Evolutionary conservation across 1,140 invertebrate species (phyloP).

Genomic region (Lepidurus couesii): DNA sequence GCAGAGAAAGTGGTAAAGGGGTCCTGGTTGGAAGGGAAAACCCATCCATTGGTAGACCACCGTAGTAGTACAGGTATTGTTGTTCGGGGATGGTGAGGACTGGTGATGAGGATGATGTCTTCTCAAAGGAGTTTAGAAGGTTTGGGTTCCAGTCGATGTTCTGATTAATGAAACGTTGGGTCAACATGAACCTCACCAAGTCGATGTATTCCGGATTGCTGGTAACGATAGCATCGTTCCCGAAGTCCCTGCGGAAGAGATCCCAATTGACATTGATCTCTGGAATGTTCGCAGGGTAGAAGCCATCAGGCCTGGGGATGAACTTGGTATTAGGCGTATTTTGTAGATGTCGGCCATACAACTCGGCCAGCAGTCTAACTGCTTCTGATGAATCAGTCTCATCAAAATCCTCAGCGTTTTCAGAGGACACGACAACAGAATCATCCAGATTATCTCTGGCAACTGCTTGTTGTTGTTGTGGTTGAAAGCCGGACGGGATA

Average conservation of each 20-base stretch:
- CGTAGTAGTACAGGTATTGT: not conserved
- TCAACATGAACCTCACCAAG: conserved; percentile 27
- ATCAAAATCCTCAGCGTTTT: not conserved
- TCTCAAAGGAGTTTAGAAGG: not conserved
- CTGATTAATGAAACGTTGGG: conserved; percentile 13
- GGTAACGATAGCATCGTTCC: conserved; percentile 28
- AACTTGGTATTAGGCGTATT: not conserved
- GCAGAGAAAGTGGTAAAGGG: conserved; percentile 27
- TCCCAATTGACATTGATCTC: conserved; percentile 21
- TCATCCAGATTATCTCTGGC: not conserved
- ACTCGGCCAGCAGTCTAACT: conserved; percentile 27
- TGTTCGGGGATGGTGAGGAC: not conserved
- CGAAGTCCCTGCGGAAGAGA: conserved; percentile 27
- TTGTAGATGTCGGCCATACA: conserved; percentile 29
- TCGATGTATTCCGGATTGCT: conserved; percentile 33
- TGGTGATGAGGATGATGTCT: not conserved
- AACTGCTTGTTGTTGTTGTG: not conserved
- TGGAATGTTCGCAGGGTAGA: conserved; percentile 28
- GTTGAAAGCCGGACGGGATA: not conserved
- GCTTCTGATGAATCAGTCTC: conserved; percentile 7
- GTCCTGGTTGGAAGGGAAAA: not conserved
- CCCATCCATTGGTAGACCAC: not conserved
- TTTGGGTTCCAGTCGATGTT: not conserved
- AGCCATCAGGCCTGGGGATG: conserved; percentile 28
- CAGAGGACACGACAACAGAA: not conserved